A percentile compares a stretch with the other conserved stretches of the same genome.
phyloP scores from a whole-genome alignment of 2,888 invertebrate species.

The Cynaeus angustus region DNA sequence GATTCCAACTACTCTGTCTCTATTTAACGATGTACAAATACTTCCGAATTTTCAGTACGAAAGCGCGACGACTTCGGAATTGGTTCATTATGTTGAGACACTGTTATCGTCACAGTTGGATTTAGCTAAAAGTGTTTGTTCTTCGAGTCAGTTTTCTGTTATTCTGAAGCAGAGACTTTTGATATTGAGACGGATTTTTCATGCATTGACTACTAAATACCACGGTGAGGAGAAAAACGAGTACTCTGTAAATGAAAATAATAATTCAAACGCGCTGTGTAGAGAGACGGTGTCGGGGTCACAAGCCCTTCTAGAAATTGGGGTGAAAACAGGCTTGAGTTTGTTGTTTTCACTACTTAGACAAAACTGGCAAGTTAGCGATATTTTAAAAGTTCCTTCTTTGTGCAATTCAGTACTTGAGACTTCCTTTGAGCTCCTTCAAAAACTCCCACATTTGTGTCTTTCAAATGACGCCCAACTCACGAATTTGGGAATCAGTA shows the following conservation, averaged over 20 bases:
- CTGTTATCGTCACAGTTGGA: slow-evolving; percentile 74
- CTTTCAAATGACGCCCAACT: slow-evolving; percentile 76
- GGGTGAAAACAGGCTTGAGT: slow-evolving; percentile 76
- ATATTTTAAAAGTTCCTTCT: slow-evolving; percentile 68
- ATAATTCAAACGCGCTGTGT: slow-evolving; percentile 37
- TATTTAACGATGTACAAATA: slow-evolving; percentile 68
- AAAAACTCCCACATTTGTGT: slow-evolving; percentile 75
- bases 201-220: slow-evolving; percentile 74
- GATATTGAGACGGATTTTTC: slow-evolving; percentile 75
- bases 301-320: slow-evolving; percentile 76
- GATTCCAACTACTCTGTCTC: slow-evolving; percentile 64
- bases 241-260: slow-evolving; percentile 38
- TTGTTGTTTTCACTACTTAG: slow-evolving; percentile 75
- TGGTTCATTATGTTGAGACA: slow-evolving; percentile 73
- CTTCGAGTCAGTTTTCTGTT: slow-evolving; percentile 75
- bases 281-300: slow-evolving; percentile 67
- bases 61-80: slow-evolving; percentile 70
- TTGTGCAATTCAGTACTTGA: slow-evolving; percentile 76
- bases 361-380: slow-evolving; percentile 75
- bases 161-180: slow-evolving; percentile 74
- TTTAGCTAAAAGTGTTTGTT: slow-evolving; percentile 74
- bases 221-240: slow-evolving; percentile 71
- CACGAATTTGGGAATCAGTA: slow-evolving; percentile 72
- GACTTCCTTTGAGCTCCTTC: slow-evolving; percentile 75
- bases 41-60: slow-evolving; percentile 75